A percentile compares a stretch with the other conserved stretches of the same genome.
Conservation (phyloP, 1,140 invertebrate genomes). For the Piezodorus guildinii region DNA sequence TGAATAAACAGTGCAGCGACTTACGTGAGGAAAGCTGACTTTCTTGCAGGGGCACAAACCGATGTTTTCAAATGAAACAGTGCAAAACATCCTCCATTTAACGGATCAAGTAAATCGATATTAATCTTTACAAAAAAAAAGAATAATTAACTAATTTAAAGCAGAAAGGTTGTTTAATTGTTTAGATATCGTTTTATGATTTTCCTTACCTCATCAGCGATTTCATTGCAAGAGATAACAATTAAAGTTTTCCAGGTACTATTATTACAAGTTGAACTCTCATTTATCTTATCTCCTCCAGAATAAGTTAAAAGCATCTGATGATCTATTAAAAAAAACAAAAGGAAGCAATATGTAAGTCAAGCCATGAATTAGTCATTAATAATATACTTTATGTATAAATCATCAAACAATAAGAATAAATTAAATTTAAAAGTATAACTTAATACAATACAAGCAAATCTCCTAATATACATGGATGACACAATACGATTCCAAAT, state of each 20-base stretch:
- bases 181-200: background rate
- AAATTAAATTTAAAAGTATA: too few relatives aligned
- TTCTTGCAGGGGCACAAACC: background rate
- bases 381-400: too few relatives aligned
- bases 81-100: constrained; percentile 11
- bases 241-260: constrained; percentile 2
- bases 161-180: too few relatives aligned
- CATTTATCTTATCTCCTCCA: background rate
- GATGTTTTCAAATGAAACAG: constrained; percentile 5
- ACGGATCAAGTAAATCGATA: background rate
- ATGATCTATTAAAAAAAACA: background rate
- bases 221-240: background rate
- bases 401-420: too few relatives aligned
- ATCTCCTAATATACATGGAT: too few relatives aligned
- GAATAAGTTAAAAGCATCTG: constrained; percentile 7
- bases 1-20: too few relatives aligned
- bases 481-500: too few relatives aligned
- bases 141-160: background rate
- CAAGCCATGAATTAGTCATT: too few relatives aligned
- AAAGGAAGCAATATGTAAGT: background rate
- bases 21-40: background rate
- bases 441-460: too few relatives aligned
- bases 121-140: constrained; percentile 6
- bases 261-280: background rate
- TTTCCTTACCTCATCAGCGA: background rate